These are phyloP conservation scores for Heptranchias perlo DNA, from an alignment of 2,113 vertebrate genomes.

Conservation along the genomic window DNA sequence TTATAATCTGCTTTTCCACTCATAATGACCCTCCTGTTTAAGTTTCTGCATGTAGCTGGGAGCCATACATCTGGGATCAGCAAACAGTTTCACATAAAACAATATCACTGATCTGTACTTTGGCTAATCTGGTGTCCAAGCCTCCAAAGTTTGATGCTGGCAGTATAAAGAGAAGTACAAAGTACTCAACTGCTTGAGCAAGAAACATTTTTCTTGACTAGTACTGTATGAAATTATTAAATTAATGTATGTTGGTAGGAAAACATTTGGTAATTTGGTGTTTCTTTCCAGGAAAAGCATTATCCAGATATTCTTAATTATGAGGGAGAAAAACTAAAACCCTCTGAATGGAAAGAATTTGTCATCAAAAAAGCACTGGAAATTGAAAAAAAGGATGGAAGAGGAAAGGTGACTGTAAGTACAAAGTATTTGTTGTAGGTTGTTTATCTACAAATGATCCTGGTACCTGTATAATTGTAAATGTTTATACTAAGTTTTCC, in stretches of 20 bases:
- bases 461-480: not conserved
- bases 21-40: not conserved
- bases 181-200: not conserved
- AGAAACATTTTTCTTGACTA: not conserved
- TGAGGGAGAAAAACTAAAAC: not conserved
- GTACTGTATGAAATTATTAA: not conserved
- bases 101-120: not conserved
- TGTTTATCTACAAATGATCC: not conserved
- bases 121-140: not conserved
- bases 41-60: not conserved
- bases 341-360: constrained; percentile 21
- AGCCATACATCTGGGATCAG: not conserved
- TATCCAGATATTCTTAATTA: not conserved
- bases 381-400: constrained; percentile 28
- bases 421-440: not conserved
- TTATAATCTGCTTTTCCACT: not conserved
- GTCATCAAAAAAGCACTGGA: constrained; percentile 24
- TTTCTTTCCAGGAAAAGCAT: not conserved
- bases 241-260: not conserved
- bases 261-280: not conserved
- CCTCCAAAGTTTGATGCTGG: not conserved
- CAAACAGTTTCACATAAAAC: not conserved
- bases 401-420: constrained; percentile 27
- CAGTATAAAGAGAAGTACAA: not conserved
- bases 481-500: not conserved